These are phyloP conservation scores for Amazona ochrocephala DNA, from an alignment of 2,797 vertebrate genomes.

Conservation along the genomic window DNA sequence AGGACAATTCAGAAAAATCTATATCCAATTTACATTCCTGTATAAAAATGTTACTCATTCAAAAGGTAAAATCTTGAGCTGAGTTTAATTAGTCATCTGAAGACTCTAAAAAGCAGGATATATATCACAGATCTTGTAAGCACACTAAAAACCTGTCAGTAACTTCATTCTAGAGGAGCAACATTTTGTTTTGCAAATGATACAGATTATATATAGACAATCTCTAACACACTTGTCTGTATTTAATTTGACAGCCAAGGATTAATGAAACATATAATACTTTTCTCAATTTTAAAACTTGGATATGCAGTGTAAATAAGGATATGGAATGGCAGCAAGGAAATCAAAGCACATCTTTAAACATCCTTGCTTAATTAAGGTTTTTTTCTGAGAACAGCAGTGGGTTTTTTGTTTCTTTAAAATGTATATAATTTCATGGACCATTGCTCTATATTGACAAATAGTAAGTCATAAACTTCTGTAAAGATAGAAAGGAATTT, in stretches of 20 bases:
- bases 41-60: neutral
- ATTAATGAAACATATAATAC: neutral
- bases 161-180: neutral
- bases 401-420: fast-evolving
- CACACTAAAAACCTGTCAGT: neutral
- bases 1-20: neutral
- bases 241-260: neutral
- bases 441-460: neutral
- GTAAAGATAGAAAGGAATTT: neutral
- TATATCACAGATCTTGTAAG: neutral
- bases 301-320: neutral
- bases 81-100: neutral
- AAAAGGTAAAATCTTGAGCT: neutral
- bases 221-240: neutral
- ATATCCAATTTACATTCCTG: neutral
- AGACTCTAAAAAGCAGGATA: neutral
- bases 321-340: neutral
- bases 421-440: neutral
- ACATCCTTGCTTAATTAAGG: neutral
- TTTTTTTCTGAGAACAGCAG: neutral
- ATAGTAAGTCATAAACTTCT: neutral
- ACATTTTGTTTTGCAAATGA: neutral
- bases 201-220: neutral
- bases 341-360: slow-evolving; percentile 10
- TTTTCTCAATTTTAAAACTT: neutral